phyloP scores from a whole-genome alignment of 1,140 invertebrate species.

The Antheraea pernyi region DNA sequence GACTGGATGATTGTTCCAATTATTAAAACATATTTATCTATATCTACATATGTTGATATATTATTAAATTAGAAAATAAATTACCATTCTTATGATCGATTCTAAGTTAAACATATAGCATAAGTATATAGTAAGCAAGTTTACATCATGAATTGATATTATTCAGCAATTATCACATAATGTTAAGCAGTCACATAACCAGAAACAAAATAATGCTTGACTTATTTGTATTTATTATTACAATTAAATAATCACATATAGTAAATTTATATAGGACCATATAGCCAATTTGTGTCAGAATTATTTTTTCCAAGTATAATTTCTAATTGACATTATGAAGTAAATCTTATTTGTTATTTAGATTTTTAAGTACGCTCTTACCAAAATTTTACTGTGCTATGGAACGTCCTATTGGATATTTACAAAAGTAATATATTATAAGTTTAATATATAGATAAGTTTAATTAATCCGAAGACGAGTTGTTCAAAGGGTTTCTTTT shows the following conservation, averaged over 20 bases:
- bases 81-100: not conserved
- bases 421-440: not conserved
- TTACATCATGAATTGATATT: no score
- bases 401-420: not conserved
- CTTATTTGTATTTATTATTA: no score
- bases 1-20: slow-evolving; percentile 37
- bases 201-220: no score
- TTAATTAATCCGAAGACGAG: no score
- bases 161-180: not conserved
- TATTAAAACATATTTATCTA: slow-evolving; percentile 10
- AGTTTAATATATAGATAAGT: no score
- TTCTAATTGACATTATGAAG: not conserved
- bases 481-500: no score
- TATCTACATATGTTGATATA: not conserved
- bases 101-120: not conserved
- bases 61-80: slow-evolving; percentile 6
- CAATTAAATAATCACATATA: no score
- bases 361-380: not conserved
- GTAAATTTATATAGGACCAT: no score
- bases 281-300: not conserved
- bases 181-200: not conserved
- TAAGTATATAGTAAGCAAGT: not conserved
- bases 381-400: not conserved
- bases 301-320: not conserved
- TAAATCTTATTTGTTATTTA: not conserved